Evolutionary conservation across 1,140 invertebrate genomes (phyloP).

Genomic region (Rhynchophorus ferrugineus): DNA sequence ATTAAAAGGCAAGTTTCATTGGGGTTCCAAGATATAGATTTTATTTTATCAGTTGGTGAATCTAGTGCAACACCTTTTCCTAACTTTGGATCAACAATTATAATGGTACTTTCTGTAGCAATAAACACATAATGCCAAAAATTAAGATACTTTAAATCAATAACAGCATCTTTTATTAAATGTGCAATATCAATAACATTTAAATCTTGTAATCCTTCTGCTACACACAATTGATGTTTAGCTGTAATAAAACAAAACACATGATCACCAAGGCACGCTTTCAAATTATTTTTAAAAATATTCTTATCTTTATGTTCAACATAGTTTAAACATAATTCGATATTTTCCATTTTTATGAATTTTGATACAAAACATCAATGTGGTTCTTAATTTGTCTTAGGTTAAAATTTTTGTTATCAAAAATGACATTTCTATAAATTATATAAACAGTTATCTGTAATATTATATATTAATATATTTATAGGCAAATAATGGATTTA

Average conservation of each 20-base stretch:
- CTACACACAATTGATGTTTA: background rate
- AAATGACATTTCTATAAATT: too few relatives aligned
- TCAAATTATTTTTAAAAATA: background rate
- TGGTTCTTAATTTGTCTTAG: too few relatives aligned
- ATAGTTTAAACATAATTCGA: background rate
- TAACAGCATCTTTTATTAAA: background rate
- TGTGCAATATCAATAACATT: background rate
- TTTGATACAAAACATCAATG: too few relatives aligned
- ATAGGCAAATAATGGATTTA: too few relatives aligned
- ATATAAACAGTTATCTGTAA: too few relatives aligned
- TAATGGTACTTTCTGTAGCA: background rate
- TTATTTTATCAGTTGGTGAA: conserved; percentile 2
- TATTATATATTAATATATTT: too few relatives aligned
- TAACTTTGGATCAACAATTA: conserved; percentile 1
- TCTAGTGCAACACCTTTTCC: background rate
- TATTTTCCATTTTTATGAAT: background rate
- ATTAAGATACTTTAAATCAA: background rate
- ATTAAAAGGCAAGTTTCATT: conserved; percentile 13
- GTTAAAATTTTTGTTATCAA: too few relatives aligned
- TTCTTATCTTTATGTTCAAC: background rate
- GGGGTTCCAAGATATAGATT: conserved; percentile 18
- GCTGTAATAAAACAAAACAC: conserved; percentile 9
- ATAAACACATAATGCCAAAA: background rate
- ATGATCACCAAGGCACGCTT: background rate
- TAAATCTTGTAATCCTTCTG: background rate